Percentiles rank a stretch among this genome's conserved stretches.
Conservation (phyloP, 1,140 invertebrate genomes). For the Sipha flava region DNA sequence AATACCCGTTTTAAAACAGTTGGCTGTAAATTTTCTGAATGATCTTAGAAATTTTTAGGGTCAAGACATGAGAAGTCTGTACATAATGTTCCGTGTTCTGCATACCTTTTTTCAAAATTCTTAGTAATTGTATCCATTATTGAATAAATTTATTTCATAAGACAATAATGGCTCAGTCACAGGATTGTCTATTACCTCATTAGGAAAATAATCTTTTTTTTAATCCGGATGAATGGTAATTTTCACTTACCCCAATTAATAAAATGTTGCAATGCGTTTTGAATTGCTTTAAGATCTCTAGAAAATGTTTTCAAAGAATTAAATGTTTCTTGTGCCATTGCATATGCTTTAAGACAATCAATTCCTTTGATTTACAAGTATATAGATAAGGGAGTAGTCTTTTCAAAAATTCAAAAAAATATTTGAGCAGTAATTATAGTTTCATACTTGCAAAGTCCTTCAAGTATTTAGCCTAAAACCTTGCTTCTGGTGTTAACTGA, state of each 20-base stretch:
- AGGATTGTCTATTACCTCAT: neutral
- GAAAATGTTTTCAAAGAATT: neutral
- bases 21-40: too few relatives aligned
- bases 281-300: neutral
- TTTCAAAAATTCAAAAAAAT: slow-evolving; percentile 21
- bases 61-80: too few relatives aligned
- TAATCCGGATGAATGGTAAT: neutral
- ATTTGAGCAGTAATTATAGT: slow-evolving; percentile 23
- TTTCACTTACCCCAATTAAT: neutral
- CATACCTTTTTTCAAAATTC: too few relatives aligned
- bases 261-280: neutral
- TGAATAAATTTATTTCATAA: too few relatives aligned
- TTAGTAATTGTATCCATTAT: too few relatives aligned
- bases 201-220: neutral
- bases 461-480: neutral
- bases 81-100: too few relatives aligned
- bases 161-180: neutral
- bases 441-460: neutral
- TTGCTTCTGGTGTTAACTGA: neutral
- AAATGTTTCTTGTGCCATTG: neutral
- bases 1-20: too few relatives aligned
- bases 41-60: too few relatives aligned
- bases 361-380: slow-evolving; percentile 25
- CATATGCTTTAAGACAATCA: slow-evolving; percentile 12
- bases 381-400: slow-evolving; percentile 11